Evolutionary conservation across 2,113 vertebrate species (phyloP).

Genomic region (Puntigrus tetrazona): DNA sequence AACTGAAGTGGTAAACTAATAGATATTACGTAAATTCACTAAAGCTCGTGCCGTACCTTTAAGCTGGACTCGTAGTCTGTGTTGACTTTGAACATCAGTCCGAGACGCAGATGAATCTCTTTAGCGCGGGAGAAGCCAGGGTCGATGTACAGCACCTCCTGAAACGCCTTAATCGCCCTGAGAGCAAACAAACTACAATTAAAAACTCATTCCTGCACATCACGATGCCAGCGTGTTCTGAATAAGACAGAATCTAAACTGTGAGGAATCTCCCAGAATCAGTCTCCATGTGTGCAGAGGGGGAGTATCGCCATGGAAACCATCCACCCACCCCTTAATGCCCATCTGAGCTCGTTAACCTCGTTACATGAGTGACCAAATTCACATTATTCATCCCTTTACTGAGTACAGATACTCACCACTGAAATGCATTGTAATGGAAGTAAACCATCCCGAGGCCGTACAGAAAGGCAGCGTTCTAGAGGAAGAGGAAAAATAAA

Average conservation of each 20-base stretch:
- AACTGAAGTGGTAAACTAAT: no score
- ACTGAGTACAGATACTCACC: conserved; percentile 81
- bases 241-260: neutral
- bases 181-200: neutral
- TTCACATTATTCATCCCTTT: no score
- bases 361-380: neutral
- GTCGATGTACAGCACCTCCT: conserved; percentile 98
- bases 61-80: conserved; percentile 98
- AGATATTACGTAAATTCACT: no score
- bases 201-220: neutral
- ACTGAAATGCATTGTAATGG: conserved; percentile 99
- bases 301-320: neutral
- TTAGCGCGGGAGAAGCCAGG: conserved; percentile 94
- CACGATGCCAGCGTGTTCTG: neutral
- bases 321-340: neutral
- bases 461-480: conserved; percentile 99
- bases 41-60: conserved; percentile 79
- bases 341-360: neutral
- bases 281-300: no score
- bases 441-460: conserved; percentile 99
- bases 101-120: conserved; percentile 98
- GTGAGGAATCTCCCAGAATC: neutral
- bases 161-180: conserved; percentile 99
- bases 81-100: conserved; percentile 98
- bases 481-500: neutral